Base-by-base conservation (phyloP, 2,888 invertebrate species). In the Pollenia angustigena region DNA sequence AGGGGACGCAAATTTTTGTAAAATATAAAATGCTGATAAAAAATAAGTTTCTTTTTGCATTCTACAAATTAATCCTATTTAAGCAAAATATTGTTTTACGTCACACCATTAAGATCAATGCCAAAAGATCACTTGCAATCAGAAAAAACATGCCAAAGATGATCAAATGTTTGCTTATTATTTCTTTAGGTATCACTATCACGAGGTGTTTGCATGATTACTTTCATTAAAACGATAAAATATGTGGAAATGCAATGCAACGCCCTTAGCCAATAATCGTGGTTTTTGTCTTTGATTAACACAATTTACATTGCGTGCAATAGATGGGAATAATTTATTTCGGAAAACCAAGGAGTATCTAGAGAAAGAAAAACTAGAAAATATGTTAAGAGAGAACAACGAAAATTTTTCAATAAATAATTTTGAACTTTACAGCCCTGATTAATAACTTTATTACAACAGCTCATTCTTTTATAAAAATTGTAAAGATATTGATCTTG, bases 141-240 rank as follows among this genome's bases (percentile, higher is more conserved):
- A 48, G 74, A 60, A 50, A 12, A 74, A 60, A 44, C 60, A 74
- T 74, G 60, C 74, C 58, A 74, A 60, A 74, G 48, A 48, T 74
- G 58, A 50, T 50, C 14, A 50, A n/a, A 40, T 72, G 40, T 16
- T 71, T 56, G 40, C 44, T 54, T 58, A 72, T 72, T 72, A 72
- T 72, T 72, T 72, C 46, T 12, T 8, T 60, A 50, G 11, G 48
- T 60, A 74, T 74, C 48, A 46, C 16, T 60, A 74, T 40, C 74
- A 74, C 74, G 74, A 50, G 32, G 23, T 60, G 16, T 40, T 60
- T 48, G 60, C 60, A 50, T 74, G 72, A 58, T 72, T 11, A 52
- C 7, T 54, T 42, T 16, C 54, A 54, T 40, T 69, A 10, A 52
- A 42, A 14, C 40, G 2, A 40, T 58, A 8, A 7, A 71, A 71